Percentiles rank a stretch among this genome's conserved stretches.
phyloP scores from a whole-genome alignment of 2,797 vertebrate species.

The Echiichthys vipera region DNA sequence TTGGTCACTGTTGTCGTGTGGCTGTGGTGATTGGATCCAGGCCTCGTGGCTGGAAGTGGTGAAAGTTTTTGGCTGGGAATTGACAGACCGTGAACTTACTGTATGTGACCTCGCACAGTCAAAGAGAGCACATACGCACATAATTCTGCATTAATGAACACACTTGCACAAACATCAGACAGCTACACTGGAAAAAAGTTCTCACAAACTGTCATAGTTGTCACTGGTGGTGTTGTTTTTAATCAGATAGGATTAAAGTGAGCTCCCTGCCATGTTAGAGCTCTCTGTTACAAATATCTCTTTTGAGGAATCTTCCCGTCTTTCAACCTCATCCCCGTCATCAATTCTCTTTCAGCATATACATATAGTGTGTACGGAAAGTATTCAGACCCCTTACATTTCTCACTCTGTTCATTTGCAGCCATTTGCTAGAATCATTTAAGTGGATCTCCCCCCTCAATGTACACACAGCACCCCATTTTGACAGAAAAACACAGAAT shows the following conservation, averaged over 20 bases:
- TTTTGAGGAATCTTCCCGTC: not conserved
- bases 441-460: too few species aligned
- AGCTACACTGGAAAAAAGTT: slow-evolving; percentile 50
- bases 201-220: slow-evolving; percentile 12
- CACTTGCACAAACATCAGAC: slow-evolving; percentile 17
- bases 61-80: slow-evolving; percentile 62
- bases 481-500: too few species aligned
- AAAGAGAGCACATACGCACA: slow-evolving; percentile 10
- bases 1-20: slow-evolving; percentile 78
- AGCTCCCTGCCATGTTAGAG: slow-evolving; percentile 39
- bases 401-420: too few species aligned
- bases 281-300: slow-evolving; percentile 26
- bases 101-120: slow-evolving; percentile 55
- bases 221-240: slow-evolving; percentile 43
- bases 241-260: slow-evolving; percentile 46
- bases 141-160: not conserved
- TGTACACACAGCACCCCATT: too few species aligned
- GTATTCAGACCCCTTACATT: too few species aligned
- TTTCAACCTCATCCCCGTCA: not conserved
- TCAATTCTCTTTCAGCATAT: slow-evolving; percentile 3
- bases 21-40: slow-evolving; percentile 80
- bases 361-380: too few species aligned
- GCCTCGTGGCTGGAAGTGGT: slow-evolving; percentile 59
- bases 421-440: too few species aligned
- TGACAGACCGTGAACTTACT: slow-evolving; percentile 69